Evolutionary conservation across 2,113 vertebrate genomes (phyloP).

Genomic region (Syrmaticus mikado): DNA sequence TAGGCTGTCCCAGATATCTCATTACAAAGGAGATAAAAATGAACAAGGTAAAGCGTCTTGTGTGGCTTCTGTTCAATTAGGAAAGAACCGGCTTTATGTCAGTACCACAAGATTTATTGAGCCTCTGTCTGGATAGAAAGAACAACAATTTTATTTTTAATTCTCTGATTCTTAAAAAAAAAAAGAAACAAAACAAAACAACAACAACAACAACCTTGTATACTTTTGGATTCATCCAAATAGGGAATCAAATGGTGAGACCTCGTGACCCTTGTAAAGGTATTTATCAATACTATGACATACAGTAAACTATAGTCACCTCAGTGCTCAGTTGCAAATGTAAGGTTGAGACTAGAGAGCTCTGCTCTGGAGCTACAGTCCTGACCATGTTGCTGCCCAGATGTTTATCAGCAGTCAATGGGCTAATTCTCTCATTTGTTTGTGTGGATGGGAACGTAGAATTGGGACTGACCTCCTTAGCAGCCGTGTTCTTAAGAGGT

Average conservation of each 20-base stretch:
- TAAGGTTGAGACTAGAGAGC: background rate
- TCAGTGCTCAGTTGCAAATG: accelerated
- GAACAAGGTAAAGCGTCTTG: background rate
- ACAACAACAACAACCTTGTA: background rate
- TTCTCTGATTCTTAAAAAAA: background rate
- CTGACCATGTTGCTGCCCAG: background rate
- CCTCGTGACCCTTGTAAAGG: background rate
- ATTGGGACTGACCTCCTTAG: background rate
- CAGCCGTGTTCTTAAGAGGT: background rate
- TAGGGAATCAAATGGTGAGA: background rate
- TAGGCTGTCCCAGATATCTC: background rate
- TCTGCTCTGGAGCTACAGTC: background rate
- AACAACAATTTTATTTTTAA: background rate
- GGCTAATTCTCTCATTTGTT: background rate
- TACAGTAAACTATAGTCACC: background rate
- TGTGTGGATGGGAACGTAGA: accelerated
- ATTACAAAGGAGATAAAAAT: background rate
- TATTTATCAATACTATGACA: background rate
- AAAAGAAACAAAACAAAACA: background rate
- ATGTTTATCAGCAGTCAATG: background rate
- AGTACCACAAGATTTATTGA: background rate
- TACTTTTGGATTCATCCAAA: background rate
- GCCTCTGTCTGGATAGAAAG: background rate
- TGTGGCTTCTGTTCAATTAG: background rate
- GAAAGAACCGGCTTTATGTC: background rate